phyloP scores from a whole-genome alignment of 2,888 invertebrate species.

The Sinopyrophorus schimmeli region DNA sequence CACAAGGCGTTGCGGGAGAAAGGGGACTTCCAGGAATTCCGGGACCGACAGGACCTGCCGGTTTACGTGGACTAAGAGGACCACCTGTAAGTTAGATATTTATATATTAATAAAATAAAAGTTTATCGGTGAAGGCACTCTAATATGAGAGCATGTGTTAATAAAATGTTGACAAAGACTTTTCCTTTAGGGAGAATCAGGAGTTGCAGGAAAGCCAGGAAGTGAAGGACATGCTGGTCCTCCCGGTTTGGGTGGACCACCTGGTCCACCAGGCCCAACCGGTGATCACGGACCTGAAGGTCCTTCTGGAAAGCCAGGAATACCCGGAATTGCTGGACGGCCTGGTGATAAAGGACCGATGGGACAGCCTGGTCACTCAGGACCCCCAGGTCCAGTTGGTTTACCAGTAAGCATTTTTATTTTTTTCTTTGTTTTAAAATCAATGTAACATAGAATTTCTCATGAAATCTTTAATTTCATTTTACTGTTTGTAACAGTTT shows the following conservation, averaged over 20 bases:
- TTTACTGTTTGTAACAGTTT: not conserved
- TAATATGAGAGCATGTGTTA: not conserved
- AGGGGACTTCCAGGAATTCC: constrained; percentile 66
- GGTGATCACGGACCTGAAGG: constrained; percentile 66
- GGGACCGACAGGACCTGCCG: constrained; percentile 66
- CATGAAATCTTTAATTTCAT: no score
- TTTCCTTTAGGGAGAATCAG: constrained; percentile 67
- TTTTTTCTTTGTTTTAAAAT: constrained; percentile 9
- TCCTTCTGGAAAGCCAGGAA: constrained; percentile 69
- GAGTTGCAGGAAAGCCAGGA: constrained; percentile 72
- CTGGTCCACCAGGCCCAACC: constrained; percentile 66
- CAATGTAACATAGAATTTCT: no score
- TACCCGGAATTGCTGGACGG: constrained; percentile 71
- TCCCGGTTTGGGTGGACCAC: constrained; percentile 66
- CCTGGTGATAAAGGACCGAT: constrained; percentile 77
- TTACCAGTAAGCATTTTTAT: constrained; percentile 69
- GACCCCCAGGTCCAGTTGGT: constrained; percentile 69
- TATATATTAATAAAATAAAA: not conserved
- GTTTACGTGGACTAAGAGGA: constrained; percentile 69
- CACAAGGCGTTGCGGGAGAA: constrained; percentile 70
- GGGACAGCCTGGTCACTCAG: constrained; percentile 67
- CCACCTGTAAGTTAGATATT: constrained; percentile 56
- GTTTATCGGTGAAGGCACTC: not conserved
- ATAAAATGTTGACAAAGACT: not conserved
- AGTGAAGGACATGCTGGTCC: constrained; percentile 73